Evolutionary conservation across 2,888 invertebrate genomes (phyloP), one percentile per base, ranked within the genome.

Genomic region (Agonopterix heracliana): DNA sequence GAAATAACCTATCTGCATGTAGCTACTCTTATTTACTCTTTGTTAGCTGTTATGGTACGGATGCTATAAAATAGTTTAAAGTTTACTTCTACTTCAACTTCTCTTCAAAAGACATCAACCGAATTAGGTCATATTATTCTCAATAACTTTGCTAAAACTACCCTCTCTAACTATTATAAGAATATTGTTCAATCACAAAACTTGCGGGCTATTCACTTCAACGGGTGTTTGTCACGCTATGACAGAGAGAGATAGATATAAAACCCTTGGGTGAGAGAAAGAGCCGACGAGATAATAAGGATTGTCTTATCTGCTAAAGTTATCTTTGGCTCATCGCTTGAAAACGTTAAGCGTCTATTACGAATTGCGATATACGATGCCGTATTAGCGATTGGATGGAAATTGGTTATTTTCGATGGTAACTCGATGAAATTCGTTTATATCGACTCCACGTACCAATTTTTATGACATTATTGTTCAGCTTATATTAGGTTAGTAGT

Each of bases 221-320:
- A 79, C 65, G 68, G 59, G 53, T 54, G 57, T 68, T 72, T 70
- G 72, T 73, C 79, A 80, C 74, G 78, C 66, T 50, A 77, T 63
- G 61, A 46, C 41, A 52, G 63, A 75, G 34, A 44, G 58, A 59
- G 67, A 64, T 3, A 46, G 55, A 44, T 13, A 12, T 34, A 49
- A 38, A 51, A 47, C 41, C 9, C 5, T 5, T 13, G 17, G 17
- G 34, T 7, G 61, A 38, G 13, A 53, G 66, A 71, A 52, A 54
- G 59, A 59, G 74, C 71, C 9, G 38, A 50, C 38, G 13, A 45
- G 46, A 63, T 60, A 56, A 63, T 63, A 69, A 71, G 60, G 64
- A 17, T 42, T 41, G 59, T 59, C 61, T 66, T 68, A 74, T 73
- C 71, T 60, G 50, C 36, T 5, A 11, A 17, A 45, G 51, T 57